These are phyloP conservation scores for Augiades crinisus DNA, from an alignment of 2,888 invertebrate species.

Conservation along the genomic window DNA sequence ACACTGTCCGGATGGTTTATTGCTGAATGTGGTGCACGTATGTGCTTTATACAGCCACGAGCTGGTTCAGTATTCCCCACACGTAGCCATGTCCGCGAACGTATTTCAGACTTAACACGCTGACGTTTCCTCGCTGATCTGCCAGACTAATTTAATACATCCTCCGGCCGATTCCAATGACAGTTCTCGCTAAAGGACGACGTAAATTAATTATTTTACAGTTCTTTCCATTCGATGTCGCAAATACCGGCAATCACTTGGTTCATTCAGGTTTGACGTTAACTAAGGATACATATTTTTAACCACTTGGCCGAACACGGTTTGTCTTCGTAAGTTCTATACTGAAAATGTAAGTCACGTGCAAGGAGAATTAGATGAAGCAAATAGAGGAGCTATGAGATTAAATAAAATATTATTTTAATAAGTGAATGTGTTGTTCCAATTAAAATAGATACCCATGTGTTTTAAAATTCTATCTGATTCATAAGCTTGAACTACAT, in stretches of 20 bases:
- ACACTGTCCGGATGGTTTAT: slow-evolving; percentile 27
- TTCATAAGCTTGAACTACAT: too few relatives aligned
- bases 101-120: slow-evolving; percentile 37
- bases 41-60: slow-evolving; percentile 29
- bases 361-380: too few relatives aligned
- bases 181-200: slow-evolving; percentile 18
- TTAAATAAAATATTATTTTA: too few relatives aligned
- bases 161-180: slow-evolving; percentile 40
- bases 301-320: not conserved
- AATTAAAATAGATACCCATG: too few relatives aligned
- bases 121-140: slow-evolving; percentile 56
- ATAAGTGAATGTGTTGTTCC: too few relatives aligned
- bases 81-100: slow-evolving; percentile 31
- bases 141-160: slow-evolving; percentile 45
- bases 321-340: too few relatives aligned
- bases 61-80: slow-evolving; percentile 38
- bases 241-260: not conserved
- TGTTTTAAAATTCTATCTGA: too few relatives aligned
- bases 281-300: not conserved
- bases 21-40: slow-evolving; percentile 24
- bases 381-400: too few relatives aligned
- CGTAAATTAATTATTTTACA: slow-evolving; percentile 19
- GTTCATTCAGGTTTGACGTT: not conserved
- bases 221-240: not conserved
- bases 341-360: too few relatives aligned